These are phyloP conservation scores for Pelodytes ibericus DNA, from an alignment of 2,797 vertebrate species.

Conservation along the genomic window DNA sequence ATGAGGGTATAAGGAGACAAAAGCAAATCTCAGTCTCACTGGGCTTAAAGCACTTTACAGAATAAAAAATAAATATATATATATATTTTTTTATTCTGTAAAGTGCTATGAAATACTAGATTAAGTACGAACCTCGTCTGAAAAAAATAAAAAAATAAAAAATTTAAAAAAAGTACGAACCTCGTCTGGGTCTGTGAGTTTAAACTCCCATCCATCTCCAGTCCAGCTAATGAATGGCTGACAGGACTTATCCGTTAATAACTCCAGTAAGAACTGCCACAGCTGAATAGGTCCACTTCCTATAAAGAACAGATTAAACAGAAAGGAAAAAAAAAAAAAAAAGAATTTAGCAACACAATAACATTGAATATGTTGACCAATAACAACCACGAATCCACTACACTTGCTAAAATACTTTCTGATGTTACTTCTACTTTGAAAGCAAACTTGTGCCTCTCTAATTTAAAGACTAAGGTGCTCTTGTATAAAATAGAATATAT, in stretches of 20 bases:
- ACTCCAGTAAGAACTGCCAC: constrained; percentile 87
- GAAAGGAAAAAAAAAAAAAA: background rate
- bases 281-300: constrained; percentile 88
- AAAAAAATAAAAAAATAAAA: background rate
- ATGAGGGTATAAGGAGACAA: too few species aligned
- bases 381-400: too few species aligned
- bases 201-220: constrained; percentile 88
- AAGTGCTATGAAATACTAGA: background rate
- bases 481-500: too few species aligned
- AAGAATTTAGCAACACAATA: background rate
- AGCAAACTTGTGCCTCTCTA: too few species aligned
- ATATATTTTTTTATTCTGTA: background rate
- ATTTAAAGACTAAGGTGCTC: too few species aligned
- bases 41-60: too few species aligned
- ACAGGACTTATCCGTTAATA: constrained; percentile 84
- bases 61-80: constrained; percentile 3
- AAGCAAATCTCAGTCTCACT: too few species aligned
- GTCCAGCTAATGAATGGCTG: constrained; percentile 89
- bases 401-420: too few species aligned
- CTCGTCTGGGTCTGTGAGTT: constrained; percentile 87
- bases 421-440: too few species aligned
- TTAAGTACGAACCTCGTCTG: too few species aligned
- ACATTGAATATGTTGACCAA: too few species aligned
- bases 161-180: constrained; percentile 62
- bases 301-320: constrained; percentile 64